These are phyloP conservation scores for Hozukius guyotensis DNA, from an alignment of 2,797 vertebrate genomes.

Conservation along the genomic window DNA sequence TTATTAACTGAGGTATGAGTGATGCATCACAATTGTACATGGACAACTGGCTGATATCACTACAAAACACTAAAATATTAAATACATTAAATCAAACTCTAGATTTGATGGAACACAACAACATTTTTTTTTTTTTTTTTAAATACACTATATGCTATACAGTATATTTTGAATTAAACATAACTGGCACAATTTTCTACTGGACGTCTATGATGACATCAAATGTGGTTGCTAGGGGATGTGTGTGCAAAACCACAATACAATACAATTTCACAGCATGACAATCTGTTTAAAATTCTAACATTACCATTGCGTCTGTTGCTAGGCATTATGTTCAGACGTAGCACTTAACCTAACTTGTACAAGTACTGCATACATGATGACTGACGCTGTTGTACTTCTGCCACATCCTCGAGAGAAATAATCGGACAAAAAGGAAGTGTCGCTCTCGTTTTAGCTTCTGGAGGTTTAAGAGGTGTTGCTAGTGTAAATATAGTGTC, in stretches of 20 bases:
- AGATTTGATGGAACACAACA: background rate
- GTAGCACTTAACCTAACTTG: background rate
- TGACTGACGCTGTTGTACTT: background rate
- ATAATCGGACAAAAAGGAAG: background rate
- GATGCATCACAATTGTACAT: background rate
- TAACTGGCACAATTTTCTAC: background rate
- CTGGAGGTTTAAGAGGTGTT: background rate
- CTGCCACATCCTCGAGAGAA: background rate
- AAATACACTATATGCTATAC: background rate
- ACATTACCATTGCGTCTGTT: background rate
- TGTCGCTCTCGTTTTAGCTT: background rate
- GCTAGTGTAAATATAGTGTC: background rate
- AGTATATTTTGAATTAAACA: background rate
- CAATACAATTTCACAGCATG: conserved; percentile 20
- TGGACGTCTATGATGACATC: background rate
- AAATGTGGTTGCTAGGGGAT: background rate
- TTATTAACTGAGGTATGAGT: too few relatives aligned
- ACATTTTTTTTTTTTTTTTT: background rate
- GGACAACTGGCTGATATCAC: background rate
- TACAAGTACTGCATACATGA: background rate
- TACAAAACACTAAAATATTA: background rate
- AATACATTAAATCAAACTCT: too few relatives aligned
- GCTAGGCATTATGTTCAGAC: background rate
- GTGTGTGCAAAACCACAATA: background rate
- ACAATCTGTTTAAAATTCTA: background rate